Evolutionary conservation across 2,888 invertebrate species (phyloP), one percentile per base, ranked within the genome.

Genomic region (Epirrita christyi): DNA sequence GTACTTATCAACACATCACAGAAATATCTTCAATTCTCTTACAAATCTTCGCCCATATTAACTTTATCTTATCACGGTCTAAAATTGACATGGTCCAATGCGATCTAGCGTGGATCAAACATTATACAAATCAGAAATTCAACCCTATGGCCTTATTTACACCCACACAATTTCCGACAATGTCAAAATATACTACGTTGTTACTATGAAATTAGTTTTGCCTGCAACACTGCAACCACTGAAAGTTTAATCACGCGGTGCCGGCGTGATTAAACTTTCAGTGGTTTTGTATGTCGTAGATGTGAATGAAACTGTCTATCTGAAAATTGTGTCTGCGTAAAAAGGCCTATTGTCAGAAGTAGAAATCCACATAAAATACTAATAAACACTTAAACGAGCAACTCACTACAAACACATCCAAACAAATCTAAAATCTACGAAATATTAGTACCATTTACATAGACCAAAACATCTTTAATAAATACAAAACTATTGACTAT

Each of bases 371-470:
- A 59, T 40, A 28, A 54, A 47, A 59, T 15, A 59, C 43, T 37
- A 47, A 55, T 59, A 61, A 63, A 49, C 51, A 61, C 63, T 68
- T 66, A 61, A 55, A 64, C 55, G 76, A 78, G 74, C 79, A 52
- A 70, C 67, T 71, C 66, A 68, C 67, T 66, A 71, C 8, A 71
- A 64, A 66, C 41, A 51, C 43, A 41, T 44, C 46, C 28, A 51
- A 45, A 50, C 27, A 34, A 53, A 46, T 15, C 71, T 74, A 76
- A 68, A 52, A 58, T 55, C 75, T 76, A 79, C 72, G 37, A 68
- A 72, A 70, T 73, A 75, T 80, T 83, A 83, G 79, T 80, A 83
- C 78, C 76, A 75, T 77, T 78, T 72, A 79, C 72, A 74, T 73
- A 72, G 60, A 59, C 61, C 69, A 70, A 67, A 67, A 76, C 52